A percentile compares a stretch with the other conserved stretches of the same genome.
phyloP scores from a whole-genome alignment of 2,797 vertebrate genomes.

The Channa striata region DNA sequence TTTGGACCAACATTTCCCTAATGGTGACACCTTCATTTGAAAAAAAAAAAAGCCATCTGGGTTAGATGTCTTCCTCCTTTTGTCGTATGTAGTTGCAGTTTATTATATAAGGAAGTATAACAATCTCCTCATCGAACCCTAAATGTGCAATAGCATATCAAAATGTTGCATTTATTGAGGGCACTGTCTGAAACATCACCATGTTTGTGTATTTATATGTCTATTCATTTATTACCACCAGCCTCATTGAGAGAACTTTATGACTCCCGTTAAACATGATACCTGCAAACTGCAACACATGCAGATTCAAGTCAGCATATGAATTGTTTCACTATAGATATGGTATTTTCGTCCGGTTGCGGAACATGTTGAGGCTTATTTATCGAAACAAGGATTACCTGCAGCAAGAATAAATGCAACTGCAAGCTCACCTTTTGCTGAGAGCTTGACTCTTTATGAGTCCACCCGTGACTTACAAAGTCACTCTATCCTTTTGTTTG shows the following conservation, averaged over 20 bases:
- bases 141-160: background rate
- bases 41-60: conserved; percentile 34
- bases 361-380: too few relatives aligned
- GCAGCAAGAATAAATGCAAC: too few relatives aligned
- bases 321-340: too few relatives aligned
- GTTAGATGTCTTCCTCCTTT: conserved; percentile 14
- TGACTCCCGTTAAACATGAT: background rate
- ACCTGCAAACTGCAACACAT: background rate
- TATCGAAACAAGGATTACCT: too few relatives aligned
- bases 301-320: background rate
- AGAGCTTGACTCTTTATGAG: too few relatives aligned
- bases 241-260: background rate
- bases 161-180: background rate
- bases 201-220: background rate
- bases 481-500: too few relatives aligned
- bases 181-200: conserved; percentile 4
- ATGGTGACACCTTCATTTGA: conserved; percentile 30
- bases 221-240: background rate
- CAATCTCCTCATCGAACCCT: background rate
- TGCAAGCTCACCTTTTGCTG: too few relatives aligned
- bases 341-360: too few relatives aligned
- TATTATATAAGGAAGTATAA: background rate
- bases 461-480: too few relatives aligned
- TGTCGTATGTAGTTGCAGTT: background rate
- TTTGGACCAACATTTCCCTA: conserved; percentile 70